phyloP scores from a whole-genome alignment of 2,113 vertebrate genomes.

The Ageneiosus marmoratus region DNA sequence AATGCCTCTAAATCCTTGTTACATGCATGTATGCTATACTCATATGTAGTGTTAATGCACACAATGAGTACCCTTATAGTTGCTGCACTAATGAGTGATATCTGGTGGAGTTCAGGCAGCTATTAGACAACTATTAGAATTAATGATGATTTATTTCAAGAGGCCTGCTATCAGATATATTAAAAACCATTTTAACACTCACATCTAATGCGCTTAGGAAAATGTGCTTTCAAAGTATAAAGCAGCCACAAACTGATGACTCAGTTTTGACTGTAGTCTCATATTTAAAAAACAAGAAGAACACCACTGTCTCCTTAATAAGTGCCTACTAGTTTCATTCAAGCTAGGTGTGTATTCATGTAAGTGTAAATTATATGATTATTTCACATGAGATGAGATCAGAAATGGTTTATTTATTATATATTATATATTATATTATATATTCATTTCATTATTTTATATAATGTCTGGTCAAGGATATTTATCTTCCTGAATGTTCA shows the following conservation, averaged over 20 bases:
- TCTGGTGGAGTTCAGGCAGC: neutral
- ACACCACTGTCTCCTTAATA: neutral
- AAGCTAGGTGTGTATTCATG: neutral
- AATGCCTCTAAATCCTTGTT: neutral
- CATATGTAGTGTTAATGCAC: neutral
- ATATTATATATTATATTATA: neutral
- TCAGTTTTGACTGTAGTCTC: neutral
- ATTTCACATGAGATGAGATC: neutral
- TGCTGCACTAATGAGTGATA: conserved; percentile 5
- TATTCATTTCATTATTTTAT: neutral
- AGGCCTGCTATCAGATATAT: neutral
- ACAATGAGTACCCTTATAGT: neutral
- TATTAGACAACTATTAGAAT: neutral
- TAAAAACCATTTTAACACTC: neutral
- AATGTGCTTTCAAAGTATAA: neutral
- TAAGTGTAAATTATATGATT: neutral
- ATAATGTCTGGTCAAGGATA: neutral
- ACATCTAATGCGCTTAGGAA: neutral
- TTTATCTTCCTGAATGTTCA: too few species aligned
- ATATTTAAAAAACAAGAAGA: neutral
- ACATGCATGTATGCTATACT: neutral
- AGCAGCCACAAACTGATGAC: neutral
- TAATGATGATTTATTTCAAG: neutral
- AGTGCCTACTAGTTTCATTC: neutral
- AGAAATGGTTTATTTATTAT: neutral